Evolutionary conservation across 1,140 invertebrate genomes (phyloP).

Genomic region (Drosophila insularis): DNA sequence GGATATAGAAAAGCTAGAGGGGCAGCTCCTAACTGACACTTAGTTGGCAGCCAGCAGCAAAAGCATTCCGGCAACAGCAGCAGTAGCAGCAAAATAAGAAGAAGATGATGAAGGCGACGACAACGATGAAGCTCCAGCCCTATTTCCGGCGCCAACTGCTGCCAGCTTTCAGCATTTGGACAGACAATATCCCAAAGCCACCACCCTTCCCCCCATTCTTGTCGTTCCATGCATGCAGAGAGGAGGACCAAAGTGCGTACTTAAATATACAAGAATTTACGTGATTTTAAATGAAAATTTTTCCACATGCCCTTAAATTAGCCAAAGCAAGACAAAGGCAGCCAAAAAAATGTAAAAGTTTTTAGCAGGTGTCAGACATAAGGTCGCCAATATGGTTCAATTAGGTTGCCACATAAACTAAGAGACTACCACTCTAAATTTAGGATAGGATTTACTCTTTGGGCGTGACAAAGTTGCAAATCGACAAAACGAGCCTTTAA

Average conservation of each 20-base stretch:
- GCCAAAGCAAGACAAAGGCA: background rate
- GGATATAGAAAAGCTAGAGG: background rate
- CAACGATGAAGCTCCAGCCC: conserved; percentile 11
- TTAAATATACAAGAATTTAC: conserved; percentile 50
- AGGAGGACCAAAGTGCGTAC: conserved; percentile 37
- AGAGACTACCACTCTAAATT: background rate
- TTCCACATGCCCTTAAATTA: conserved; percentile 24
- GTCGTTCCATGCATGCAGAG: background rate
- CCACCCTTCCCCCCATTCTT: background rate
- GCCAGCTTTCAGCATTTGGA: conserved; percentile 44
- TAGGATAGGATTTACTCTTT: background rate
- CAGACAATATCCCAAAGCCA: conserved; percentile 17
- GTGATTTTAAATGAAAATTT: conserved; percentile 50
- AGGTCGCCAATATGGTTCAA: background rate
- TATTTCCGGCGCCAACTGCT: conserved; percentile 47
- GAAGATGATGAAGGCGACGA: background rate
- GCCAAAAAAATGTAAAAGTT: background rate
- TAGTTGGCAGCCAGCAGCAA: conserved; percentile 62
- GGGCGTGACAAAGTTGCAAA: background rate
- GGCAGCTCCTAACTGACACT: conserved; percentile 51
- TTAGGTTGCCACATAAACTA: background rate
- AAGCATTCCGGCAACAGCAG: conserved; percentile 29
- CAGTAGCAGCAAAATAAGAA: background rate
- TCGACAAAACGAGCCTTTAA: too few relatives aligned
- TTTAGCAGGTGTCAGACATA: conserved; percentile 3